These are phyloP conservation scores for Mastacembelus armatus DNA, from an alignment of 2,797 vertebrate genomes.

Conservation along the genomic window DNA sequence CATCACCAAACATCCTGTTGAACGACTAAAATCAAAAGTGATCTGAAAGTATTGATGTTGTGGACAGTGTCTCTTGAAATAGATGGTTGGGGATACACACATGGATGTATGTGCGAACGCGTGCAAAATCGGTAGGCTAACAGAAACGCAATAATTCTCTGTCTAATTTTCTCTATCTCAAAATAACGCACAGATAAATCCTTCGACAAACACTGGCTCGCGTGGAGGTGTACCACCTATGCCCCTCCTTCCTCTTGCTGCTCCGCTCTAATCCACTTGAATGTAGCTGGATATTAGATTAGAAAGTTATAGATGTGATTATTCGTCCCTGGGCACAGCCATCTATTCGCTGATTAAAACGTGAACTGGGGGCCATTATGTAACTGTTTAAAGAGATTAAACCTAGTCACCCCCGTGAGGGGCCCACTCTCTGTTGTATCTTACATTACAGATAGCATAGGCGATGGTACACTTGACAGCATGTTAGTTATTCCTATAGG, in stretches of 20 bases:
- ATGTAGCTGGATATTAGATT: conserved; percentile 82
- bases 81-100: conserved; percentile 8
- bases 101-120: not conserved
- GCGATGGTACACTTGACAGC: conserved; percentile 38
- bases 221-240: conserved; percentile 68
- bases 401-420: conserved; percentile 67
- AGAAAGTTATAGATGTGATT: conserved; percentile 85
- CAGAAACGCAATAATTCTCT: conserved; percentile 33
- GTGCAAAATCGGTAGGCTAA: conserved; percentile 16
- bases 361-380: conserved; percentile 79
- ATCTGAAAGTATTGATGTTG: conserved; percentile 60
- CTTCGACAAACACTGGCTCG: conserved; percentile 55
- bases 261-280: conserved; percentile 79
- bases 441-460: conserved; percentile 54
- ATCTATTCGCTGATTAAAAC: conserved; percentile 84
- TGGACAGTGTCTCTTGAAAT: conserved; percentile 29
- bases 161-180: conserved; percentile 60
- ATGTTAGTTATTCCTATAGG: conserved; percentile 36
- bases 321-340: conserved; percentile 75
- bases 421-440: conserved; percentile 54
- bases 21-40: conserved; percentile 62
- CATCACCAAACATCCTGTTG: conserved; percentile 58
- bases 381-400: conserved; percentile 83
- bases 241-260: conserved; percentile 52
- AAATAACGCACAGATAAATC: conserved; percentile 63